Base-by-base conservation (phyloP, 2,113 vertebrate species). In the Glaucidium brasilianum region DNA sequence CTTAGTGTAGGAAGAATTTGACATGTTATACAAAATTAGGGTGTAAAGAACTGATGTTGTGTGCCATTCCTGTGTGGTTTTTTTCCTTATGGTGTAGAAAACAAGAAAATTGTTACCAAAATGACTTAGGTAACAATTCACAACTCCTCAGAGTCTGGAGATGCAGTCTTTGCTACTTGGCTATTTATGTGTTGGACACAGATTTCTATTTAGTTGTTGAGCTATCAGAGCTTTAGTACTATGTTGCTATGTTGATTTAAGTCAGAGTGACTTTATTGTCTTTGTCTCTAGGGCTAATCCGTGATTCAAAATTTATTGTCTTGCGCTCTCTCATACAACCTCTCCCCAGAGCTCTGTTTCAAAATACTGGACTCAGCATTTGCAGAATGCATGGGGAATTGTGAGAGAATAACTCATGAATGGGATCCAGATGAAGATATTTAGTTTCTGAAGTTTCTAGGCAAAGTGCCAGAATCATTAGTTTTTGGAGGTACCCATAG, bases 381-480 rank as follows among this genome's bases (percentile, higher is more conserved):
- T 89, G 52, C 12, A 81, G 30, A 56, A 39, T 55, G 27, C 5
- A 1, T 53, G 30, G 30, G 34, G 52, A 81, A 63, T 35, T 4
- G 6, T 49, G 35, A 76, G 91, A 45, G 45, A 62, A 58, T 93
- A 94, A 79, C 49, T 93, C 7, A 6, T 71, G 6, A 88, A 90
- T 79, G 29, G 35, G 27, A 92, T 88, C 74, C 90, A 92, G 81
- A 82, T 92, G 74, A 90, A 73, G 74, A 55, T 79, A 68, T 1
- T 90, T 69, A 76, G 22, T 85, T 85, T 84, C 64, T 75, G 59
- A 93, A 79, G 77, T 66, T 84, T 90, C 58, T 85, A 78, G 90
- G 96, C 84, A 26, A 85, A 90, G 37, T 79, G 78, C 85, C 96
- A 91, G 74, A 72, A 82, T 87, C 45, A 32, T 76, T 83, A 39